Conservation (phyloP, 2,888 invertebrate species). For the Drosophila crucigera region DNA sequence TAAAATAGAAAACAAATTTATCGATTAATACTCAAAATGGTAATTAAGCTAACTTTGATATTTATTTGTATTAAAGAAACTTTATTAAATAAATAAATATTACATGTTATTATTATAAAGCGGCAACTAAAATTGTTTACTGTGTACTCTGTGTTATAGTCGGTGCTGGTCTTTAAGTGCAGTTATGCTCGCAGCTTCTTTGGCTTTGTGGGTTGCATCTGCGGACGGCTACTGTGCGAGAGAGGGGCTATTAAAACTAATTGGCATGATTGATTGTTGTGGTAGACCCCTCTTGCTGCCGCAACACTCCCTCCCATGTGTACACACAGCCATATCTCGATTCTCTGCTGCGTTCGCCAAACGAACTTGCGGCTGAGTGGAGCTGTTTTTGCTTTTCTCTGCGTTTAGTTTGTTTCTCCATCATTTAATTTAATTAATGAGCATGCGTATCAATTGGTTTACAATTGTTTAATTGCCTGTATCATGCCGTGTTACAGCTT, state of each 20-base stretch:
- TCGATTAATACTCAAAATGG: background rate
- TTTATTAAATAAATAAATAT: too few species aligned
- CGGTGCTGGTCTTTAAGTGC: conserved; percentile 55
- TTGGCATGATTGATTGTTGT: conserved; percentile 73
- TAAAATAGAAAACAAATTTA: background rate
- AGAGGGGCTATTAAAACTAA: conserved; percentile 69
- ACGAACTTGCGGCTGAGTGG: conserved; percentile 14
- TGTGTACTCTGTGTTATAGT: conserved; percentile 12
- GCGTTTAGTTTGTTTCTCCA: conserved; percentile 62
- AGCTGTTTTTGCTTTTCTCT: conserved; percentile 51
- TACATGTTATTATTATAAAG: background rate
- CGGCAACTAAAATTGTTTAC: background rate
- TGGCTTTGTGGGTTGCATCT: conserved; percentile 42
- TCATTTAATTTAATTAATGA: conserved; percentile 75
- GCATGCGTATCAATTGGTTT: conserved; percentile 72
- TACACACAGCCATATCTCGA: too few species aligned
- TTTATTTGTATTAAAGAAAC: background rate
- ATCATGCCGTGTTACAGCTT: conserved; percentile 65
- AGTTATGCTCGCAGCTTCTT: conserved; percentile 35
- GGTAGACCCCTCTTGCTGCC: conserved; percentile 7
- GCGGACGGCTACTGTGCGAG: conserved; percentile 60
- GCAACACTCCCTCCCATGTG: background rate
- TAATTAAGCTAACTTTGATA: background rate
- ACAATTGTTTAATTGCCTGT: conserved; percentile 72
- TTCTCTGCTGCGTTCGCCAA: background rate